Base-by-base conservation (phyloP, 2,113 vertebrate genomes). In the Origma solitaria region DNA sequence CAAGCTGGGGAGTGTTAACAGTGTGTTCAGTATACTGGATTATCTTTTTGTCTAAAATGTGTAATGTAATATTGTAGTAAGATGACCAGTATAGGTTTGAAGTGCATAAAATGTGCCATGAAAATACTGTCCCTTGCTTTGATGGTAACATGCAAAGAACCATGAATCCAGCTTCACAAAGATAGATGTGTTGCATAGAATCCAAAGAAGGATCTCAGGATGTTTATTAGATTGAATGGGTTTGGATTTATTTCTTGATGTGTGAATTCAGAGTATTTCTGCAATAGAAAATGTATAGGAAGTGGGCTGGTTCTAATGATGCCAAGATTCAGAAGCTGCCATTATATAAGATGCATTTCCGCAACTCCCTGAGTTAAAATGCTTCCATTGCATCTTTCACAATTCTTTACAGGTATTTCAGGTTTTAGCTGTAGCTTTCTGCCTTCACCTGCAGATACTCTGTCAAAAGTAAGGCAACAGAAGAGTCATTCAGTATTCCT, bases 361-460 rank as follows among this genome's bases (percentile, higher is more conserved):
- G 0, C 64, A 92, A 35, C 51, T 84, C 51, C 33, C 13, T 1
- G 27, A 56, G 37, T 71, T 88, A 44, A 91, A 92, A 92, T 33
- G 25, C 53, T 75, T 95, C 77, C 23, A 47, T 51, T 91, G 71
- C 53, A 56, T 75, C 83, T 86, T 96, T 86, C 73, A 82, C 61
- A 72, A 61, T 76, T 87, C 78, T 71, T 92, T 92, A 72, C 83
- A 89, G 40, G 53, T 92, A 82, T 92, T 82, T 92, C 73, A 65
- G 70, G 81, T 92, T 89, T 91, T 75, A 76, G 86, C 56, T 81
- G 6, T 54, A 50, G 44, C 64, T 47, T 65, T 92, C 60, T 92
- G 64, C 73, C 44, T 22, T 90, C 58, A 45, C 37, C 40, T 96
- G 18, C 82, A 92, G 31, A 76, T 76, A 18, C 49, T 88, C 54